phyloP scores from a whole-genome alignment of 2,797 vertebrate species.

The Parotocinclus haroldoi region DNA sequence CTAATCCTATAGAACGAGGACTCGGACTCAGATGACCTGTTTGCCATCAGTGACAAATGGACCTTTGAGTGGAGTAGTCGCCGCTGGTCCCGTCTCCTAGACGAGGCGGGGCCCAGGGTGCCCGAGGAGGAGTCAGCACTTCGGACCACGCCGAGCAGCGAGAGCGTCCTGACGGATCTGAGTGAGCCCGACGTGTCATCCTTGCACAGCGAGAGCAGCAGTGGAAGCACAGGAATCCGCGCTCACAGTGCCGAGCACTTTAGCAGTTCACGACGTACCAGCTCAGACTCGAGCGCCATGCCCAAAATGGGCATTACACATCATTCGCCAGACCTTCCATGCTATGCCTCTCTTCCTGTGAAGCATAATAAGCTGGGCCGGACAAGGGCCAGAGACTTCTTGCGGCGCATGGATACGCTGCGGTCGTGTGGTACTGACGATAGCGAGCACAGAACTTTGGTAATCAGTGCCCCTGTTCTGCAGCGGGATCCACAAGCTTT shows the following conservation, averaged over 20 bases:
- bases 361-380: constrained; percentile 78
- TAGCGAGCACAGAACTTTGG: constrained; percentile 71
- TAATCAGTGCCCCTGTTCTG: constrained; percentile 82
- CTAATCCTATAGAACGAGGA: constrained; percentile 82
- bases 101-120: constrained; percentile 68
- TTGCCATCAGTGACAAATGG: constrained; percentile 98
- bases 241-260: constrained; percentile 71
- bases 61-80: constrained; percentile 95
- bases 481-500: constrained; percentile 78
- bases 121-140: constrained; percentile 73
- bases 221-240: constrained; percentile 75
- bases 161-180: constrained; percentile 93
- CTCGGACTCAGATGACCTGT: constrained; percentile 96
- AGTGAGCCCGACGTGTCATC: constrained; percentile 94
- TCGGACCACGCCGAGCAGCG: constrained; percentile 88
- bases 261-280: constrained; percentile 69
- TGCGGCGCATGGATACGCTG: constrained; percentile 88
- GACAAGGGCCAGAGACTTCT: constrained; percentile 83
- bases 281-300: constrained; percentile 72
- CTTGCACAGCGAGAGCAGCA: constrained; percentile 91
- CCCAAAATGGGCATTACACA: constrained; percentile 63
- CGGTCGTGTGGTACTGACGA: constrained; percentile 71
- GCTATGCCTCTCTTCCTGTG: constrained; percentile 61
- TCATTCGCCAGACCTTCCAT: constrained; percentile 65
- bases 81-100: constrained; percentile 88